A percentile compares a stretch with the other conserved stretches of the same genome.
Evolutionary conservation across 2,113 vertebrate species (phyloP).

Genomic region (Probosciger aterrimus): DNA sequence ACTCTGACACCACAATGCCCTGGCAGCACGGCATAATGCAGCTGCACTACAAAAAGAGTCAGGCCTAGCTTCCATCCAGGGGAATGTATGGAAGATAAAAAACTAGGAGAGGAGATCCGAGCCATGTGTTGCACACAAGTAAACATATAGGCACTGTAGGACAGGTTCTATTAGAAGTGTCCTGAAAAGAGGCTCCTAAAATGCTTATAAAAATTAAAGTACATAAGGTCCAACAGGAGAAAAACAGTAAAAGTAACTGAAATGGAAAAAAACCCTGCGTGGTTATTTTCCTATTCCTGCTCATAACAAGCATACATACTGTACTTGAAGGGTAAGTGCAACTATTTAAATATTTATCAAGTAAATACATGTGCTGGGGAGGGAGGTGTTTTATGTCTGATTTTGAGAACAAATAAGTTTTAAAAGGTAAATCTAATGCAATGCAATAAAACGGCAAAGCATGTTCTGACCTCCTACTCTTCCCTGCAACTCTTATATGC

Average conservation of each 20-base stretch:
- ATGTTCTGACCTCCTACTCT: conserved; percentile 48
- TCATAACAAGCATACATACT: neutral
- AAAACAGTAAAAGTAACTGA: neutral
- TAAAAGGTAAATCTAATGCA: conserved; percentile 59
- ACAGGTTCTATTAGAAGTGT: neutral
- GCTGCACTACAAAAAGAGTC: neutral
- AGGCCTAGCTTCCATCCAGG: neutral
- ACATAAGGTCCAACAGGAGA: neutral
- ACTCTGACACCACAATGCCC: neutral
- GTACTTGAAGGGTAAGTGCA: conserved; percentile 8
- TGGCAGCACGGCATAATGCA: fast-evolving
- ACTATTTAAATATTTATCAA: conserved; percentile 62
- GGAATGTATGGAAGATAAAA: neutral
- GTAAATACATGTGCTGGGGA: neutral
- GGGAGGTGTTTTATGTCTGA: conserved; percentile 11
- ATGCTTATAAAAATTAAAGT: neutral
- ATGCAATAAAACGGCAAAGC: conserved; percentile 52
- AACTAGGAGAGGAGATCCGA: neutral
- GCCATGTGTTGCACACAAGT: neutral
- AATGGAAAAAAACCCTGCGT: neutral
- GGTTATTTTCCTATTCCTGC: neutral
- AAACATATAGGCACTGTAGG: fast-evolving
- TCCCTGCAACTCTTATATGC: neutral
- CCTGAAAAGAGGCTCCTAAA: neutral
- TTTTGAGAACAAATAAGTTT: conserved; percentile 63